Conservation (phyloP, 2,113 vertebrate species). For the Garra rufa region DNA sequence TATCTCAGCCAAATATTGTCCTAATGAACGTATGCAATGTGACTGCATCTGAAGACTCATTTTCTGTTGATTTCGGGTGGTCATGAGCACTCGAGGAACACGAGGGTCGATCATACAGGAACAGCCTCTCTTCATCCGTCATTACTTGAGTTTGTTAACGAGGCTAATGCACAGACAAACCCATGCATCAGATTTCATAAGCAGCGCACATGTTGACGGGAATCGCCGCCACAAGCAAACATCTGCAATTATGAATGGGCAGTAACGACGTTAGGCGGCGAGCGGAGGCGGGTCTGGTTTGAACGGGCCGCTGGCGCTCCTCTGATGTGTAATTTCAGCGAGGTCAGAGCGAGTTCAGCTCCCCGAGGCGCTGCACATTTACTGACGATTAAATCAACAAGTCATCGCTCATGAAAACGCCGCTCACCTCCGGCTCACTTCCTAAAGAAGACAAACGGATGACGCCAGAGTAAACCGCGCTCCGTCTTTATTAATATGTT, state of each 20-base stretch:
- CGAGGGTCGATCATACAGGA: constrained; percentile 22
- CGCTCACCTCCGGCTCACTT: constrained; percentile 17
- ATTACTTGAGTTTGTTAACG: neutral
- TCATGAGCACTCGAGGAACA: no score
- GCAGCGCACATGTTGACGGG: neutral
- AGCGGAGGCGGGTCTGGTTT: neutral
- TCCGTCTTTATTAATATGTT: constrained; percentile 50
- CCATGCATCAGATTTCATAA: neutral
- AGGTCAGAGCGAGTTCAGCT: constrained; percentile 47
- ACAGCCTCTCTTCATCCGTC: constrained; percentile 31
- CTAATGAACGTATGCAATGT: no score
- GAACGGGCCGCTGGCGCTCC: neutral
- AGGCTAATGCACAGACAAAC: neutral
- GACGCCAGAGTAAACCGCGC: constrained; percentile 41
- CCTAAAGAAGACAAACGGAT: constrained; percentile 38
- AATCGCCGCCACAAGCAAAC: constrained; percentile 20
- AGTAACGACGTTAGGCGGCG: neutral
- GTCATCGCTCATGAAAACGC: constrained; percentile 37
- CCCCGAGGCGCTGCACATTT: neutral
- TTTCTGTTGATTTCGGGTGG: neutral
- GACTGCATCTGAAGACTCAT: neutral
- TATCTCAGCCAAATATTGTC: no score
- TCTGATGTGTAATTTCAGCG: constrained; percentile 39
- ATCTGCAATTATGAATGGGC: constrained; percentile 32
- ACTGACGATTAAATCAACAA: constrained; percentile 53